Evolutionary conservation across 2,797 vertebrate genomes (phyloP).

Genomic region (Ceyx erithaca): DNA sequence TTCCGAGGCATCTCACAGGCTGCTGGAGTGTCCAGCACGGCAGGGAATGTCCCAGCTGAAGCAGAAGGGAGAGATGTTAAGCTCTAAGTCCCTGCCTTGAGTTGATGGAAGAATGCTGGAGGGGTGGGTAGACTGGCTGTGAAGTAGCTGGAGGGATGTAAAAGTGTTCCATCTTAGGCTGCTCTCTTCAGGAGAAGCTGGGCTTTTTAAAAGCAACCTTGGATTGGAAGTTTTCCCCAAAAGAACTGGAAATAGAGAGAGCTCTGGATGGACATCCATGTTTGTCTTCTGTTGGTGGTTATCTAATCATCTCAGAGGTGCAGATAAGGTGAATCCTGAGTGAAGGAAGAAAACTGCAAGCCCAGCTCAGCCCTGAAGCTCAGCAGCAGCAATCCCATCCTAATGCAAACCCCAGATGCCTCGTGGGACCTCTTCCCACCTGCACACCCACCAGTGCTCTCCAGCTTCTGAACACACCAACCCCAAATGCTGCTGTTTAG

Average conservation of each 20-base stretch:
- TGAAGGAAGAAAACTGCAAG: not conserved
- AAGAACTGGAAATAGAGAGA: accelerated
- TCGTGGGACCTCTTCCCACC: not conserved
- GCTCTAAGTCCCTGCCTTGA: accelerated
- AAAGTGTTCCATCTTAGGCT: accelerated
- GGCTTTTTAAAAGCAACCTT: not conserved
- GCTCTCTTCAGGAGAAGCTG: not conserved
- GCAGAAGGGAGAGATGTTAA: not conserved
- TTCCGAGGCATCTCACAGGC: conserved; percentile 84
- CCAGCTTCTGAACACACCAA: accelerated
- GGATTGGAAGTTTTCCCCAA: not conserved
- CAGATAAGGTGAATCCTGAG: not conserved
- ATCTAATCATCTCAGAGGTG: not conserved
- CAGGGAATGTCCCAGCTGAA: not conserved
- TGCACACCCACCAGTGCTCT: not conserved
- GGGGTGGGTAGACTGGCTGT: not conserved
- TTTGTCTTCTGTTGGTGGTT: accelerated
- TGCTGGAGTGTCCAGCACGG: not conserved
- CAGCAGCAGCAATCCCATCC: not conserved
- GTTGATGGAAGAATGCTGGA: accelerated
- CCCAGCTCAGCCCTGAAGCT: not conserved
- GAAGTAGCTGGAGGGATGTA: not conserved
- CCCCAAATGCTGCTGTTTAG: accelerated
- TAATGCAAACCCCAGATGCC: accelerated
- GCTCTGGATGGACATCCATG: accelerated